Percentiles rank a stretch among this genome's conserved stretches.
Evolutionary conservation across 2,888 invertebrate genomes (phyloP).

Genomic region (Rhingia rostrata): DNA sequence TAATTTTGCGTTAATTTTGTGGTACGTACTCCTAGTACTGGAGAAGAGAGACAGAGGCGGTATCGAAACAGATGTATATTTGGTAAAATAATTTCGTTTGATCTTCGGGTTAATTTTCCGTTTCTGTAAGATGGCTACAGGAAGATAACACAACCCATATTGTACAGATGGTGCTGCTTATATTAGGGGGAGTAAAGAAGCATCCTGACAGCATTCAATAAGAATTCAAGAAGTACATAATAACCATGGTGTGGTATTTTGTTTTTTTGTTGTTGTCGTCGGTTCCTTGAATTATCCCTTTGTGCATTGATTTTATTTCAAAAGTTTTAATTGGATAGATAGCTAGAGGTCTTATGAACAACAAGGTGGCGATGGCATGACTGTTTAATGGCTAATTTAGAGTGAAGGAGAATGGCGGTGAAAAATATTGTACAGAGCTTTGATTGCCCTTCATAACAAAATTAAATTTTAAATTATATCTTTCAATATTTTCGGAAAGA

Average conservation of each 20-base stretch:
- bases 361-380: constrained; percentile 2
- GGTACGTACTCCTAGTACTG: constrained; percentile 23
- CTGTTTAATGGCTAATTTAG: neutral
- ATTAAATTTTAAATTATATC: neutral
- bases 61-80: constrained; percentile 39
- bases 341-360: constrained; percentile 10
- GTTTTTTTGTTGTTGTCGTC: neutral
- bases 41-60: neutral
- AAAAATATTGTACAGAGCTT: no score
- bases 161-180: constrained; percentile 36
- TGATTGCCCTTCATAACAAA: neutral
- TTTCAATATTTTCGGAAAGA: neutral
- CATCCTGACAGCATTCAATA: constrained; percentile 4
- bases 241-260: neutral
- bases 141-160: constrained; percentile 23
- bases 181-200: neutral
- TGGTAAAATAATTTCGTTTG: constrained; percentile 56
- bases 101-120: constrained; percentile 45
- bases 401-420: no score
- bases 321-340: constrained; percentile 40
- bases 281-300: neutral
- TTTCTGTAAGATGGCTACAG: constrained; percentile 7
- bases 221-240: neutral
- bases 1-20: constrained; percentile 66
- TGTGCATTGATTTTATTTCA: constrained; percentile 17